phyloP scores from a whole-genome alignment of 2,888 invertebrate species.

The Eristalinus aeneus region DNA sequence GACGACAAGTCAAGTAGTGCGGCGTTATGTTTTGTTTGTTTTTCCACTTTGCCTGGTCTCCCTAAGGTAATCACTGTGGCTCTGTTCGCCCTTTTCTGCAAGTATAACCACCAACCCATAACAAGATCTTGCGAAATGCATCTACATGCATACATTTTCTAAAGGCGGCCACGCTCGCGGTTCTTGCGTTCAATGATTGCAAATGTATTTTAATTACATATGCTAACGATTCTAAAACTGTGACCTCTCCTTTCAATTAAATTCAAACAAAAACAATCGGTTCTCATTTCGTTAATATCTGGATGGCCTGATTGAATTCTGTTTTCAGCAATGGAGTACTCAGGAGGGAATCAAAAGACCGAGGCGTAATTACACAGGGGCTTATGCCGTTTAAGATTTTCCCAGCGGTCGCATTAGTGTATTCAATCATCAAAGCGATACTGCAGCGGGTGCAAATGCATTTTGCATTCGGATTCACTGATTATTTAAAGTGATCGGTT shows the following conservation, averaged over 20 bases:
- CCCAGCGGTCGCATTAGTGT: conserved; percentile 33
- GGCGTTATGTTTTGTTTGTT: conserved; percentile 2
- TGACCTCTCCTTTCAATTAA: not conserved
- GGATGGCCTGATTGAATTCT: not conserved
- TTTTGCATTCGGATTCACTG: conserved; percentile 6
- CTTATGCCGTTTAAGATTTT: not conserved
- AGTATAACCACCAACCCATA: not conserved
- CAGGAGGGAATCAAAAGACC: not conserved
- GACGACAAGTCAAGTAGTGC: conserved; percentile 45
- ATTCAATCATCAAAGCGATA: conserved; percentile 52
- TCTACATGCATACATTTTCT: not conserved
- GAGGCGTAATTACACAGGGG: not conserved
- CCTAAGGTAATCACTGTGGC: not conserved
- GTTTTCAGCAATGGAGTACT: not conserved
- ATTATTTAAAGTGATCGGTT: not conserved
- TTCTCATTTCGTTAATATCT: not conserved
- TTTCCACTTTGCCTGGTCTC: not conserved
- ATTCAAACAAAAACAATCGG: not conserved
- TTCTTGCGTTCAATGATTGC: not conserved
- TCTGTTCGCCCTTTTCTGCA: not conserved
- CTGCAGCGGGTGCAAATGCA: conserved; percentile 31
- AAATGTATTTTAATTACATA: not conserved
- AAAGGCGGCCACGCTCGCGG: not conserved
- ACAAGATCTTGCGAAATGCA: not conserved
- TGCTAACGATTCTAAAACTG: not conserved